Evolutionary conservation across 2,113 vertebrate species (phyloP).

Genomic region (Puntigrus tetrazona): DNA sequence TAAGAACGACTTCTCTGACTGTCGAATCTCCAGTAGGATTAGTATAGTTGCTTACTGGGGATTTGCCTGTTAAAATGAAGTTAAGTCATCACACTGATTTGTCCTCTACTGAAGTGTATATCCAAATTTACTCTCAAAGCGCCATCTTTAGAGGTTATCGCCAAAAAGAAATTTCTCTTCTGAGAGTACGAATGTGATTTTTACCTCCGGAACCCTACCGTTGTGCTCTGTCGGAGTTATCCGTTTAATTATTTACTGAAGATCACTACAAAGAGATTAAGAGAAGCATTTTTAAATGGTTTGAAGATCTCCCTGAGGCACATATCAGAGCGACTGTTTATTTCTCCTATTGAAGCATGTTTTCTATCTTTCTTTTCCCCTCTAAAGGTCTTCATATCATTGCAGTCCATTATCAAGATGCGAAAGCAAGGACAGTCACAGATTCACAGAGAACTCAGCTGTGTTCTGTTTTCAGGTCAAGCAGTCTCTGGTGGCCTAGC

Average conservation of each 20-base stretch:
- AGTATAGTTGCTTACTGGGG: neutral
- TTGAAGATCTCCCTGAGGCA: neutral
- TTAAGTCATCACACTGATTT: neutral
- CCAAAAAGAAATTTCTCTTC: neutral
- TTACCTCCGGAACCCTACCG: neutral
- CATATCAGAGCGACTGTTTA: conserved; percentile 6
- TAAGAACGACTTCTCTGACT: neutral
- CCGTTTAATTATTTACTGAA: neutral
- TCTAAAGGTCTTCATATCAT: neutral
- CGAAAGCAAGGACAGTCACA: neutral
- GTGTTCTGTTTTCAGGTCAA: conserved; percentile 31
- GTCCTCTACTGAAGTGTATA: neutral
- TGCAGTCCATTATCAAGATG: conserved; percentile 4
- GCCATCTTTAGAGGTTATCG: neutral
- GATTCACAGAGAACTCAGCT: conserved; percentile 24
- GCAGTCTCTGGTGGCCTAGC: conserved; percentile 32
- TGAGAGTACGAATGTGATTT: neutral
- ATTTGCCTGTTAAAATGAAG: neutral
- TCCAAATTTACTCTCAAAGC: neutral
- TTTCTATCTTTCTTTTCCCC: neutral
- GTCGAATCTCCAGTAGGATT: neutral
- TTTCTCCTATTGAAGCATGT: neutral
- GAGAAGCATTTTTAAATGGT: neutral
- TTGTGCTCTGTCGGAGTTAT: neutral
- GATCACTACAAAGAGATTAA: conserved; percentile 9